Conservation (phyloP, 1,140 invertebrate genomes). For the Cecropterus lyciades region DNA sequence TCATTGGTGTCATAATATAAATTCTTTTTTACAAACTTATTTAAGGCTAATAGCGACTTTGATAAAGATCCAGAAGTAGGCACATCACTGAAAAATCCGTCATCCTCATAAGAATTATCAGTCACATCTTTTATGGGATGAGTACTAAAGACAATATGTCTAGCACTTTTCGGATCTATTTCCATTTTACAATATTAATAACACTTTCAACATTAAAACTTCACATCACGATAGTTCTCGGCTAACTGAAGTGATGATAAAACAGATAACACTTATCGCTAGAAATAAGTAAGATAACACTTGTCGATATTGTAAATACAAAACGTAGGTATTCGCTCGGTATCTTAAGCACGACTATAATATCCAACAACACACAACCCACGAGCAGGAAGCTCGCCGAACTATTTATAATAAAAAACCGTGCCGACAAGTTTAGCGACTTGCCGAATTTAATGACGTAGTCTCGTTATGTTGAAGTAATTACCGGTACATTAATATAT, state of each 20-base stretch:
- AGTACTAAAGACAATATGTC: slow-evolving; percentile 23
- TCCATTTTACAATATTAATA: slow-evolving; percentile 50
- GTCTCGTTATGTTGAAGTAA: slow-evolving; percentile 51
- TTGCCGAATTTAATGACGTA: slow-evolving; percentile 64
- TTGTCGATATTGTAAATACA: slow-evolving; percentile 50
- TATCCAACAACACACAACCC: slow-evolving; percentile 46
- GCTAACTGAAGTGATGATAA: slow-evolving; percentile 56
- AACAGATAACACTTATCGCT: slow-evolving; percentile 60
- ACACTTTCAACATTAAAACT: slow-evolving; percentile 48
- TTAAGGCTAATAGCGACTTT: slow-evolving; percentile 67
- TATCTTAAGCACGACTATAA: slow-evolving; percentile 18
- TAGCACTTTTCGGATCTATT: slow-evolving; percentile 36
- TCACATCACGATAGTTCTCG: slow-evolving; percentile 45
- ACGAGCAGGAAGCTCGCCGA: slow-evolving; percentile 50
- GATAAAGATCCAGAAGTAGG: slow-evolving; percentile 63
- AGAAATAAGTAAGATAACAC: slow-evolving; percentile 53
- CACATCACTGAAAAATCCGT: slow-evolving; percentile 65
- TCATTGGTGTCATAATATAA: slow-evolving; percentile 66
- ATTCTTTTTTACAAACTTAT: slow-evolving; percentile 74
- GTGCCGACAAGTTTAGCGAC: slow-evolving; percentile 64
- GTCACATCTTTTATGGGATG: background rate
- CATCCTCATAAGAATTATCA: slow-evolving; percentile 50
- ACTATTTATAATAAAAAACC: slow-evolving; percentile 76
- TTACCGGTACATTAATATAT: too few relatives aligned
- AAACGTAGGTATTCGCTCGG: slow-evolving; percentile 13